Base-by-base conservation (phyloP, 2,797 vertebrate genomes). In the Anguilla pacifica region DNA sequence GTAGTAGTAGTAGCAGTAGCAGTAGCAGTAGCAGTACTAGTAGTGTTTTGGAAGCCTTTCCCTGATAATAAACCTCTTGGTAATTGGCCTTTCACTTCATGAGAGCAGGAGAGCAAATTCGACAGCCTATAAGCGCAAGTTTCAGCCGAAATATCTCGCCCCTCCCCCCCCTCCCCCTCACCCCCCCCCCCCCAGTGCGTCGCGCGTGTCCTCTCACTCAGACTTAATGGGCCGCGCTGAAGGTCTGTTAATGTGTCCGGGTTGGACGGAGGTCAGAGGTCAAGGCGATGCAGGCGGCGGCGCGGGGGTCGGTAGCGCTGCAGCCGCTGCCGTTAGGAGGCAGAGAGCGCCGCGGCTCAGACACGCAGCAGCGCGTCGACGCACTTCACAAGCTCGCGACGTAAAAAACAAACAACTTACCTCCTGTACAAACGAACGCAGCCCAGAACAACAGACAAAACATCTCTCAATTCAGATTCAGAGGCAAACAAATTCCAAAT, bases 201-300 rank as follows among this genome's bases (percentile, higher is more conserved):
- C 11, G 6, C 11, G 15, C 13, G 15, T 43, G 35, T 49, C 19
- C 77, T 81, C 19, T 81, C 19, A 81, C 19, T 9, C 77, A 25
- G 17, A 49, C 49, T 46, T 77, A 77, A 77, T 77, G 72, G 35
- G 72, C 72, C 6, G 72, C 15, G 35, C 72, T 77, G 72, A 77
- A 77, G 43, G 77, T 49, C 43, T n/a, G 84, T 86, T 82, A 86
- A 83, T 17, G 86, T 90, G 85, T 88, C 57, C 43, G 43, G 84
- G 61, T 55, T 77, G 86, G 89, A 84, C 84, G 53, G 13, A 90
- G 91, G 85, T 89, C 87, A 89, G 86, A 49, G 64, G 83, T 85
- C 31, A 1, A 0, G 31, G 31, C 31, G 31, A 31, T 70, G n/a
- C 59, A 35, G 81, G 79, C 86, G 82, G 86, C 11, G 19, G 43